Conservation (phyloP, 2,888 invertebrate species). For the Bombylius discolor region DNA sequence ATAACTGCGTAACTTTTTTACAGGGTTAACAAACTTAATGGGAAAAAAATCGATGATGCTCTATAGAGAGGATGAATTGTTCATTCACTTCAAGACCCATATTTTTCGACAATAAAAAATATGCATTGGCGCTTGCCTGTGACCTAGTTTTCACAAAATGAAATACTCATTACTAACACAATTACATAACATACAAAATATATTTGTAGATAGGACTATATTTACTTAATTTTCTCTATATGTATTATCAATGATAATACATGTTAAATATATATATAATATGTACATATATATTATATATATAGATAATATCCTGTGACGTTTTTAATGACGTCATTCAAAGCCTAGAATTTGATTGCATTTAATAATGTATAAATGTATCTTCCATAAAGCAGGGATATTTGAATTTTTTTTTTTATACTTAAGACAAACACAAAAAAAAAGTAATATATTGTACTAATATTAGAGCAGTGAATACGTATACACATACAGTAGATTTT, state of each 20-base stretch:
- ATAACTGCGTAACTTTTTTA: not conserved
- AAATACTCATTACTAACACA: not conserved
- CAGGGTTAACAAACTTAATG: not conserved
- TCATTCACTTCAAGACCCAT: not conserved
- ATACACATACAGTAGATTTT: not conserved
- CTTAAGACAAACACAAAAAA: not conserved
- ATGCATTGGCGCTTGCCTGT: not conserved
- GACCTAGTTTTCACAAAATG: not conserved
- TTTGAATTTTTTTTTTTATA: not conserved
- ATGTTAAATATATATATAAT: too few species aligned
- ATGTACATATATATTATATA: too few species aligned
- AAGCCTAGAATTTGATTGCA: not conserved
- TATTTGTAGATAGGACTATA: not conserved
- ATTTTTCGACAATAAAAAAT: not conserved
- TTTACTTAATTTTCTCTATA: not conserved
- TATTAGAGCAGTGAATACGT: too few species aligned
- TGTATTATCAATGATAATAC: not conserved
- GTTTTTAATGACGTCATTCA: not conserved
- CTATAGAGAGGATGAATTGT: not conserved
- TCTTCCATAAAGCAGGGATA: not conserved
- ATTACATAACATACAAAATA: too few species aligned
- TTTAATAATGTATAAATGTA: not conserved
- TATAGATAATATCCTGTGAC: not conserved
- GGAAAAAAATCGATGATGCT: not conserved
- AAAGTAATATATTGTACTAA: too few species aligned